Evolutionary conservation across 2,797 vertebrate genomes (phyloP).

Genomic region (Podarcis lilfordi): DNA sequence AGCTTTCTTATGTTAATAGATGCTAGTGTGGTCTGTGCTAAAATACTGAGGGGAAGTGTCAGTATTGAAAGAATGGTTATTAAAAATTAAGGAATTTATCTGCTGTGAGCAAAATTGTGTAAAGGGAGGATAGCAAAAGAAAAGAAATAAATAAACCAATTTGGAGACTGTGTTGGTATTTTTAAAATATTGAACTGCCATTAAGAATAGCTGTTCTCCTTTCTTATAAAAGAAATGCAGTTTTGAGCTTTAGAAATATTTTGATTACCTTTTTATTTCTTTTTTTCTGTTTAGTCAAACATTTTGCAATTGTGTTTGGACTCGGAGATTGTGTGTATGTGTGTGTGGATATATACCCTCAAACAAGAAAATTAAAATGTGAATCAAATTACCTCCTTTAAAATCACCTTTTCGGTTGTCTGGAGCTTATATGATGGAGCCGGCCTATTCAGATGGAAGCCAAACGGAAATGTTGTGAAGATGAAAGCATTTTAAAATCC

Average conservation of each 20-base stretch:
- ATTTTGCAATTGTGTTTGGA: neutral
- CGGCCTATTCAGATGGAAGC: slow-evolving; percentile 35
- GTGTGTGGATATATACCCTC: too few relatives aligned
- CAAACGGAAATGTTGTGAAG: slow-evolving; percentile 26
- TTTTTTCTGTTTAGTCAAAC: too few relatives aligned
- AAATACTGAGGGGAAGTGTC: neutral
- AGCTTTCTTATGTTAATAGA: neutral
- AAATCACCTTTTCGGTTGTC: neutral
- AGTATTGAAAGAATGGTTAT: neutral
- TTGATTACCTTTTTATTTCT: neutral
- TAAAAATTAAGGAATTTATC: neutral
- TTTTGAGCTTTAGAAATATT: neutral
- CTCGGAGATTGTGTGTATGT: neutral
- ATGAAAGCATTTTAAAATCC: slow-evolving; percentile 21
- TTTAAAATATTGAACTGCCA: neutral
- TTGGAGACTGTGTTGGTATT: neutral
- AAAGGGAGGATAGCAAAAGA: neutral
- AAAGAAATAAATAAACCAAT: neutral
- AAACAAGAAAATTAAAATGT: neutral
- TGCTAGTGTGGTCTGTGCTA: neutral
- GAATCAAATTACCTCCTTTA: neutral
- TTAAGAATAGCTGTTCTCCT: neutral
- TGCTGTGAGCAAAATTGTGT: neutral
- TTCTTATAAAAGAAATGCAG: neutral
- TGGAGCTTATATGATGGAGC: slow-evolving; percentile 18